Evolutionary conservation across 2,113 vertebrate species (phyloP).

Genomic region (Stegastes partitus): DNA sequence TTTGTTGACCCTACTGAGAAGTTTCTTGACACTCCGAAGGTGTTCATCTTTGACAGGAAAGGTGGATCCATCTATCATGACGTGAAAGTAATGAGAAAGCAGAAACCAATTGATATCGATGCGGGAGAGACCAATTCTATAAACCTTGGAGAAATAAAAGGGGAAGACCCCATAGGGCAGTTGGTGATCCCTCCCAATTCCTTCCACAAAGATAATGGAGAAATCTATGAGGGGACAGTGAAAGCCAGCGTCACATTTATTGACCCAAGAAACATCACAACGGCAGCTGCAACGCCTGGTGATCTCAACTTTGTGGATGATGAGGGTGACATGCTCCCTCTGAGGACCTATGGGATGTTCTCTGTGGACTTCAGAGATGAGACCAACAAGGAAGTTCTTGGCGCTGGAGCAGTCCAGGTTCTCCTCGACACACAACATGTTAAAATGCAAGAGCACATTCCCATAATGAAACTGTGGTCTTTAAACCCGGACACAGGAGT

Average conservation of each 20-base stretch:
- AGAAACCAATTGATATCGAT: conserved; percentile 86
- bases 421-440: conserved; percentile 90
- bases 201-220: conserved; percentile 88
- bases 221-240: conserved; percentile 89
- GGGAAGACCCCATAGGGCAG: conserved; percentile 88
- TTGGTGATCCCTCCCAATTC: conserved; percentile 89
- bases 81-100: conserved; percentile 92
- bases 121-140: conserved; percentile 86
- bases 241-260: conserved; percentile 95
- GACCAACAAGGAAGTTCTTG: conserved; percentile 83
- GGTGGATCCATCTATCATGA: conserved; percentile 92
- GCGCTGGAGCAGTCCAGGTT: conserved; percentile 87
- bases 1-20: conserved; percentile 89
- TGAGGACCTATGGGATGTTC: conserved; percentile 98
- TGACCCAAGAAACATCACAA: conserved; percentile 92
- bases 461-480: conserved; percentile 95
- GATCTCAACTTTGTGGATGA: conserved; percentile 92
- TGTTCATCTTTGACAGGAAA: conserved; percentile 92
- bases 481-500: conserved; percentile 91
- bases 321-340: conserved; percentile 90
- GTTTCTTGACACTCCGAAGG: conserved; percentile 91
- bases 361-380: conserved; percentile 92
- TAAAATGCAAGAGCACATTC: conserved; percentile 91
- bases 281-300: conserved; percentile 88
- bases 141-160: conserved; percentile 85